Evolutionary conservation across 2,888 invertebrate genomes (phyloP), one percentile per base, ranked within the genome.

Genomic region (Metopia argyrocephala): DNA sequence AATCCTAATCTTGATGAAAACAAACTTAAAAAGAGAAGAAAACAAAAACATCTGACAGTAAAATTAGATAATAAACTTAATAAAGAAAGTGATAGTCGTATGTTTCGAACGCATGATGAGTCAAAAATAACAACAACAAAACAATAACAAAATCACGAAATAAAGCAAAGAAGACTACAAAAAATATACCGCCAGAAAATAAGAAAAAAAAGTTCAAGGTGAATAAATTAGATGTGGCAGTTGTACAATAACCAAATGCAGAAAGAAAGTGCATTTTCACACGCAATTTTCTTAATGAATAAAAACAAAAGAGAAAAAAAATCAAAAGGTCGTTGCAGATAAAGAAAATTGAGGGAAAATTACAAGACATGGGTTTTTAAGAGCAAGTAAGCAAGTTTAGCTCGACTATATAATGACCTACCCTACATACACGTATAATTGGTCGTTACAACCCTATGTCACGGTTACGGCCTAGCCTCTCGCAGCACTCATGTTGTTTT

Each of bases 171-270:
- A 38, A 45, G 21, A n/a, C 1, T 21, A 45, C 12, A 18, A 20
- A 6, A 0, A 64, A 50, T 65, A 23, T 7, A 27, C 20, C 52
- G 31, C 20, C 57, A 71, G 70, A 38, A 38, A 73, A 56, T n/a
- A n/a, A n/a, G n/a, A n/a, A n/a, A 65, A 54, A 71, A 84, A 86
- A 88, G 87, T 87, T 88, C 89, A 87, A 88, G 89, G 89, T 86
- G 84, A 84, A 80, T 75, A 65, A 82, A 76, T 82, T 82, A 79
- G 78, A 82, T 68, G 28, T 38, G 38, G 38, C 38, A 38, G 38
- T 15, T 15, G 15, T 15, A 15, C 12, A 12, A 0, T 12, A 15
- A 38, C 12, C 15, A 38, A 70, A 62, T 54, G 68, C n/a, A 59
- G 56, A 74, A 69, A 61, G 78, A 84, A 85, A 88, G 83, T 85